Conservation (phyloP, 2,797 vertebrate genomes). For the Anableps anableps region DNA sequence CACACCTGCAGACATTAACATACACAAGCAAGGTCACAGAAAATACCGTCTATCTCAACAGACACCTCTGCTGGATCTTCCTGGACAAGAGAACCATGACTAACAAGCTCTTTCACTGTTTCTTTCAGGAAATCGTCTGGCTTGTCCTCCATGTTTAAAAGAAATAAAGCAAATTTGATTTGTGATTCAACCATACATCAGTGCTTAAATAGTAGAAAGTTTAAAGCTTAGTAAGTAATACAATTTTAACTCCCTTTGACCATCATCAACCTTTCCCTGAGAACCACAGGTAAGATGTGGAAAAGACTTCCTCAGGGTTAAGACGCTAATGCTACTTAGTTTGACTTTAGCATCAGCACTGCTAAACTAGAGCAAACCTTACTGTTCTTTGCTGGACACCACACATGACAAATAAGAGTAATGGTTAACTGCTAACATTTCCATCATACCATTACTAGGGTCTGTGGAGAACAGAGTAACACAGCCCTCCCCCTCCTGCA, state of each 20-base stretch:
- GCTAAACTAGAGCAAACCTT: neutral
- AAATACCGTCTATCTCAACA: too few relatives aligned
- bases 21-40: too few relatives aligned
- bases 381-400: neutral
- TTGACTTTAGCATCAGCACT: neutral
- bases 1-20: too few relatives aligned
- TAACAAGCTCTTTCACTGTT: too few relatives aligned
- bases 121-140: too few relatives aligned
- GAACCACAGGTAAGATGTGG: neutral
- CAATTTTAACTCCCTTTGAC: neutral
- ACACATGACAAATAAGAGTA: neutral
- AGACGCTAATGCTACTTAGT: neutral
- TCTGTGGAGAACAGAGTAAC: neutral
- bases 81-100: too few relatives aligned
- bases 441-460: neutral
- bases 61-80: too few relatives aligned
- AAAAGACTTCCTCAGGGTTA: neutral
- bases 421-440: neutral
- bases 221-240: neutral
- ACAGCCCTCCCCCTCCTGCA: neutral
- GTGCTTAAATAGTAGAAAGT: neutral
- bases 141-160: too few relatives aligned
- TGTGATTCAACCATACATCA: too few relatives aligned
- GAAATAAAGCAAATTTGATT: too few relatives aligned
- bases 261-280: neutral